phyloP scores from a whole-genome alignment of 2,888 invertebrate genomes.

The Epinotia ramella region DNA sequence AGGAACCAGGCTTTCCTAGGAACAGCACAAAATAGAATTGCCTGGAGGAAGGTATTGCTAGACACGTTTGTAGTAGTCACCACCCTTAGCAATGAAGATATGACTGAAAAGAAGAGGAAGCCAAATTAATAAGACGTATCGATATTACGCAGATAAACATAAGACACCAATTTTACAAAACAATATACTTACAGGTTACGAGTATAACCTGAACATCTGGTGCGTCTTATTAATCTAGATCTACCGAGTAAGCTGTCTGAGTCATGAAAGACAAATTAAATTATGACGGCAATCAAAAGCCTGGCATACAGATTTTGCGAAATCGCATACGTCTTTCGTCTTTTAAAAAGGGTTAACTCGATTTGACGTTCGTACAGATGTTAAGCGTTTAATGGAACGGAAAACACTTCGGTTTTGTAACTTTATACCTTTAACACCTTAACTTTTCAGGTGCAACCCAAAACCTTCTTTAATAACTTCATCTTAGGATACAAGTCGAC shows the following conservation, averaged over 20 bases:
- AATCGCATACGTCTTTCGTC: constrained; percentile 60
- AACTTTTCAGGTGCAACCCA: constrained; percentile 47
- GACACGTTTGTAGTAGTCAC: too few relatives aligned
- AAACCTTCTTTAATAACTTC: constrained; percentile 52
- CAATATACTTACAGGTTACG: too few relatives aligned
- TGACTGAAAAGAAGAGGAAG: too few relatives aligned
- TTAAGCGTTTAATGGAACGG: constrained; percentile 77
- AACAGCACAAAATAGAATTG: too few relatives aligned
- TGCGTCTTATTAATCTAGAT: too few relatives aligned
- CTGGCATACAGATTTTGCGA: constrained; percentile 47
- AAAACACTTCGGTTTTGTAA: constrained; percentile 74
- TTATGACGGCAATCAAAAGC: constrained; percentile 4
- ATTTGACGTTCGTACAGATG: constrained; percentile 72
- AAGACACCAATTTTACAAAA: too few relatives aligned
- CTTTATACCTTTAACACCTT: constrained; percentile 44
- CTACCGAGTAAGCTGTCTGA: neutral
- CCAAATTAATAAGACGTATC: too few relatives aligned
- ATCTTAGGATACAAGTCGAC: neutral
- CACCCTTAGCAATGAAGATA: too few relatives aligned
- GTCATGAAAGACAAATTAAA: neutral
- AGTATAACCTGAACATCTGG: too few relatives aligned
- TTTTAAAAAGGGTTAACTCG: constrained; percentile 62
- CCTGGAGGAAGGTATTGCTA: too few relatives aligned
- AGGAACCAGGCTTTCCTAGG: too few relatives aligned
- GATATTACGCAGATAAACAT: too few relatives aligned